Evolutionary conservation across 1,140 invertebrate genomes (phyloP).

Genomic region (Ctenoplectra terminalis): DNA sequence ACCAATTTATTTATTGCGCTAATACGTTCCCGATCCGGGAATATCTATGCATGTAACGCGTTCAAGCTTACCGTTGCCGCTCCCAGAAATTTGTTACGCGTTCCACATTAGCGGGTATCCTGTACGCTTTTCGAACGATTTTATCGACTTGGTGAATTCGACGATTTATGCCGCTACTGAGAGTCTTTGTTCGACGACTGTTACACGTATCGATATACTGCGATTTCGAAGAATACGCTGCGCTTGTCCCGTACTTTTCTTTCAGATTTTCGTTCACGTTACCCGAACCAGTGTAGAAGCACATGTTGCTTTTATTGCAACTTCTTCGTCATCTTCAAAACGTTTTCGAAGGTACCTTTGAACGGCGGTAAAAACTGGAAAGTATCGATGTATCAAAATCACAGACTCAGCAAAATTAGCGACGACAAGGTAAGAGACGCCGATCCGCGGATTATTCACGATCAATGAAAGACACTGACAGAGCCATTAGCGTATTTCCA

Average conservation of each 20-base stretch:
- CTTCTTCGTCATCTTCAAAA: too few species aligned
- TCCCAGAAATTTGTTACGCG: constrained; percentile 5
- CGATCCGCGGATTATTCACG: not conserved
- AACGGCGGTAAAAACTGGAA: too few species aligned
- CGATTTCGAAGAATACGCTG: too few species aligned
- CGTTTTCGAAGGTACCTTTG: not conserved
- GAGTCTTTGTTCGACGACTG: too few species aligned
- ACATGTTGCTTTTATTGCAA: too few species aligned
- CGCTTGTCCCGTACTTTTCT: too few species aligned
- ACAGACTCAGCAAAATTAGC: not conserved
- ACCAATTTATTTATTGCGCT: constrained; percentile 32
- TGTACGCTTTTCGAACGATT: not conserved
- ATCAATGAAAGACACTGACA: not conserved
- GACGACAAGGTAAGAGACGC: not conserved
- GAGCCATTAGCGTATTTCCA: not conserved
- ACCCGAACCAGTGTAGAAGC: too few species aligned
- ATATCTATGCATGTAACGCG: constrained; percentile 1
- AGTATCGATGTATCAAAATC: not conserved
- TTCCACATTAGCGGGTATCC: not conserved
- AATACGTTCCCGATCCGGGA: constrained; percentile 4
- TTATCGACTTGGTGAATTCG: not conserved
- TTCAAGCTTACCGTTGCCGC: too few species aligned
- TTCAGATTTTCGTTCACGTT: too few species aligned
- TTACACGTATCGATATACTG: too few species aligned
- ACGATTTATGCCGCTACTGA: too few species aligned